These are phyloP conservation scores for Cisticola juncidis DNA, from an alignment of 2,113 vertebrate genomes.

Conservation along the genomic window DNA sequence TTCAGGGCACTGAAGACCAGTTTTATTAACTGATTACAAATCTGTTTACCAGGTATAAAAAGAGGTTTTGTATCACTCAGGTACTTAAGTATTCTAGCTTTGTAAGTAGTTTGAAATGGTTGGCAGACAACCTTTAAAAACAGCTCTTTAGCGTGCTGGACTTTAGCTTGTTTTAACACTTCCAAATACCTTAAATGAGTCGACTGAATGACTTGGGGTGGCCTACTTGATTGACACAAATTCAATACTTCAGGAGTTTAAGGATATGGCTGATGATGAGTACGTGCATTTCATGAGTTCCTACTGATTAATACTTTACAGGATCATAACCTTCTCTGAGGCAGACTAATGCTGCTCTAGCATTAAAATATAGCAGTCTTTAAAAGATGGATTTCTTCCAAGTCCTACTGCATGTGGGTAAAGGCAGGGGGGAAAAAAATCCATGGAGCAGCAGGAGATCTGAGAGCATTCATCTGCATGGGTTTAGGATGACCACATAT, in stretches of 20 bases:
- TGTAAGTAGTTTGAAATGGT: not conserved
- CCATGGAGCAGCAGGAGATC: not conserved
- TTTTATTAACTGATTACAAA: not conserved
- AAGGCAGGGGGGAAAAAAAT: not conserved
- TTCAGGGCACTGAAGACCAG: not conserved
- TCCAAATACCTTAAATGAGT: not conserved
- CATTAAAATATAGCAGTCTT: not conserved
- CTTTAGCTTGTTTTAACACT: not conserved
- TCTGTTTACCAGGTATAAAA: not conserved
- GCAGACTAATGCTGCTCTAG: not conserved
- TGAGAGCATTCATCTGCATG: not conserved
- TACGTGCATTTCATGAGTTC: not conserved
- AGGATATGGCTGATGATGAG: not conserved
- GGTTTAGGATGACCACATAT: constrained; percentile 20
- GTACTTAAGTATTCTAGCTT: not conserved
- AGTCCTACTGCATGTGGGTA: not conserved
- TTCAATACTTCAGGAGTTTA: not conserved
- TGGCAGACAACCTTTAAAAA: not conserved
- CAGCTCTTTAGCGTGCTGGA: not conserved
- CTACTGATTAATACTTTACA: not conserved
- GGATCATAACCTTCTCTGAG: not conserved
- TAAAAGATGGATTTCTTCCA: not conserved
- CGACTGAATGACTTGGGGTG: not conserved
- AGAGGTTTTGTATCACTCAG: not conserved
- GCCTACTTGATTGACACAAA: not conserved